A percentile compares a stretch with the other conserved stretches of the same genome.
These are phyloP conservation scores for Campoplex nolae DNA, from an alignment of 2,888 invertebrate genomes.

Conservation along the genomic window DNA sequence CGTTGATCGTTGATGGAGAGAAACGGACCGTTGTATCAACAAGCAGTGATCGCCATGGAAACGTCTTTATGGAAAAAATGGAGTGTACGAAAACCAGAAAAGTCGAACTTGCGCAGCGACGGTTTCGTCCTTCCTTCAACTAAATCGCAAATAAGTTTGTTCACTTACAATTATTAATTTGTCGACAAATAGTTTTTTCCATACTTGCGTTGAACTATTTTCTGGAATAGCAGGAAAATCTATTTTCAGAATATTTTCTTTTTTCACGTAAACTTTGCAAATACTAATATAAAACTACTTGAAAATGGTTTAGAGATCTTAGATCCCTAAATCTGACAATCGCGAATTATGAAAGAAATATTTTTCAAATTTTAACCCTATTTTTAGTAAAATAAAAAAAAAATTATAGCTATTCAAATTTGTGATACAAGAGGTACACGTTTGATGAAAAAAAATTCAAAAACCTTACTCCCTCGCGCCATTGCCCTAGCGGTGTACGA, in stretches of 20 bases:
- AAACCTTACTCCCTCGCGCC: background rate
- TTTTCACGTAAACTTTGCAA: background rate
- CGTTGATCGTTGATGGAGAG: slow-evolving; percentile 1
- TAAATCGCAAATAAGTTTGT: background rate
- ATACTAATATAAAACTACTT: too few species aligned
- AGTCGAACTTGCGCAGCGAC: background rate
- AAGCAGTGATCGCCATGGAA: slow-evolving; percentile 51
- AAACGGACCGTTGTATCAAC: slow-evolving; percentile 37
- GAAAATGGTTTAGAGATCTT: too few species aligned
- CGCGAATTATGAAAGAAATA: too few species aligned
- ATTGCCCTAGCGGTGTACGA: background rate
- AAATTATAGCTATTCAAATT: background rate
- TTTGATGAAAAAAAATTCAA: background rate
- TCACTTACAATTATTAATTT: background rate
- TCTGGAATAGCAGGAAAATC: background rate
- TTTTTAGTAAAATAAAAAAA: too few species aligned
- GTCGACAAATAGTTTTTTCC: background rate
- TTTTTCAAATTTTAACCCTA: too few species aligned
- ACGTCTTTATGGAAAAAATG: background rate
- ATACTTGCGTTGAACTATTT: background rate
- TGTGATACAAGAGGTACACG: background rate
- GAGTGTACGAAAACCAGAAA: background rate
- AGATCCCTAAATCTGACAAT: too few species aligned
- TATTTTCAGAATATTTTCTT: background rate
- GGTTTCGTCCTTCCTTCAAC: background rate